phyloP scores from a whole-genome alignment of 1,140 invertebrate genomes.

The Brachionus asplanchnoidis region DNA sequence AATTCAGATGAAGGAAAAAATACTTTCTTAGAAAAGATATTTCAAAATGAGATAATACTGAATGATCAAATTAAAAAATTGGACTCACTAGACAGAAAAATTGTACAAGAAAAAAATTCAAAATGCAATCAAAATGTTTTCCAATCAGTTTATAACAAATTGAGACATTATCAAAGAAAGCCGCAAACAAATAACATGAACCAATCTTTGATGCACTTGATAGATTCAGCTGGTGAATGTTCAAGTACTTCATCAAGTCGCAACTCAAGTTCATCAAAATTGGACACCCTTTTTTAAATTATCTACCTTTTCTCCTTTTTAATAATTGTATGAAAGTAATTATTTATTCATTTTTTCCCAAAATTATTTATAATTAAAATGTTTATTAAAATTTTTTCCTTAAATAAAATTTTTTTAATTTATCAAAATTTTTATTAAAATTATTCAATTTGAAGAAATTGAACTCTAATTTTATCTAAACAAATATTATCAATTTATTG shows the following conservation, averaged over 20 bases:
- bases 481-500: too few relatives aligned
- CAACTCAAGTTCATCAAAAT: background rate
- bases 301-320: background rate
- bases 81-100: background rate
- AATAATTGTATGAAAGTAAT: background rate
- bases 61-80: background rate
- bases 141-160: background rate
- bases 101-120: background rate
- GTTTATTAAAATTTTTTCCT: too few relatives aligned
- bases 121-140: background rate
- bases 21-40: background rate
- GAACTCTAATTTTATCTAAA: too few relatives aligned
- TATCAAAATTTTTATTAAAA: too few relatives aligned
- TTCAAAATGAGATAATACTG: background rate
- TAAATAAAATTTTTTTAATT: too few relatives aligned
- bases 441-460: too few relatives aligned
- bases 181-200: background rate
- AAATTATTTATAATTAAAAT: too few relatives aligned
- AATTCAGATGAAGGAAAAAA: background rate
- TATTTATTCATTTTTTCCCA: background rate
- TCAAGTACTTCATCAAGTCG: background rate
- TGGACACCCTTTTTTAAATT: background rate
- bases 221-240: slow-evolving; percentile 1
- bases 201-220: background rate
- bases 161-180: background rate